Conservation (phyloP, 2,113 vertebrate genomes). For the Centropristis striata region DNA sequence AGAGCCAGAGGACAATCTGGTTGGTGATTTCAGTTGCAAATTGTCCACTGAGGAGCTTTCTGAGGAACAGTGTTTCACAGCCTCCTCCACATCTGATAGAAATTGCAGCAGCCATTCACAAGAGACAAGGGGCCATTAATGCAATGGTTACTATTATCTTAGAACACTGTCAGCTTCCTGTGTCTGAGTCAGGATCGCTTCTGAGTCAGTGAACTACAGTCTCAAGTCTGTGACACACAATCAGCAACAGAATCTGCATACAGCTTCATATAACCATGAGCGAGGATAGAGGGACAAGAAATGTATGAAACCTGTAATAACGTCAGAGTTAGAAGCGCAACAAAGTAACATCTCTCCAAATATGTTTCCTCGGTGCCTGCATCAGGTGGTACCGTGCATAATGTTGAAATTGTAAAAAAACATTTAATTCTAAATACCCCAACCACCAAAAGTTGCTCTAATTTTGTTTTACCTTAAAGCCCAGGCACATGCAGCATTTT, state of each 20-base stretch:
- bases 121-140: conserved; percentile 1
- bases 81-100: conserved; percentile 12
- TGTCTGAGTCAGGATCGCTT: neutral
- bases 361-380: neutral
- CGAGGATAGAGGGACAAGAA: neutral
- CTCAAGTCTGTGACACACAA: neutral
- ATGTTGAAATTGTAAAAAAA: neutral
- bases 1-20: neutral
- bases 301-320: neutral
- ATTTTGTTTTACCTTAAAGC: too few species aligned
- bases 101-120: conserved; percentile 16
- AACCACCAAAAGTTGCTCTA: too few species aligned
- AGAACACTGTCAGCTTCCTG: neutral
- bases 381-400: neutral
- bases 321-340: too few species aligned
- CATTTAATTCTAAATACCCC: too few species aligned
- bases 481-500: too few species aligned
- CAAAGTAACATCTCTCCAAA: neutral
- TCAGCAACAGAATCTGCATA: neutral
- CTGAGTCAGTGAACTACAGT: neutral
- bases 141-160: neutral
- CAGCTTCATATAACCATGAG: neutral
- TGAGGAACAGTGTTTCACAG: neutral
- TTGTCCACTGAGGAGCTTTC: neutral
- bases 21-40: neutral